phyloP scores from a whole-genome alignment of 1,140 invertebrate species.

The Saccostrea glomerata region DNA sequence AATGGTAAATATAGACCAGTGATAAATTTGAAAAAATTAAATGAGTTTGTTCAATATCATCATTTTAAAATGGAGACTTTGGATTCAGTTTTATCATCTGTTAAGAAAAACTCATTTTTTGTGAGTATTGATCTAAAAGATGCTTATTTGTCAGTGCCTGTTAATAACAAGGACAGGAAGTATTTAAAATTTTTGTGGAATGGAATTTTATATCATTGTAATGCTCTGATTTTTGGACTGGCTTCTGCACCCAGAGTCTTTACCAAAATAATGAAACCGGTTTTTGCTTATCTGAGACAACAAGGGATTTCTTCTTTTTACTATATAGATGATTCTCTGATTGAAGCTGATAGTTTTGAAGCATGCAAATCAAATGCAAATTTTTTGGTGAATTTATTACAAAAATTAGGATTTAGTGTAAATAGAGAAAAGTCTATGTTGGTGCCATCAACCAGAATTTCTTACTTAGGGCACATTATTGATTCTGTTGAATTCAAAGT shows the following conservation, averaged over 20 bases:
- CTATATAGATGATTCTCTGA: background rate
- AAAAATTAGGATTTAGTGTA: background rate
- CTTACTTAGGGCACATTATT: background rate
- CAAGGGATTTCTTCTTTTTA: background rate
- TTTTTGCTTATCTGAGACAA: background rate
- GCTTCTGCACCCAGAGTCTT: background rate
- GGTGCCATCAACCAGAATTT: background rate
- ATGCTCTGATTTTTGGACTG: background rate
- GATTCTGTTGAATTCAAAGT: background rate
- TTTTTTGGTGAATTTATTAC: background rate
- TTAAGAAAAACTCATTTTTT: too few relatives aligned
- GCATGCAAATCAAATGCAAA: conserved; percentile 8
- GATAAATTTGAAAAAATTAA: too few relatives aligned
- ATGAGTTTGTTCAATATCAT: too few relatives aligned
- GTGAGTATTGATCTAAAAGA: too few relatives aligned
- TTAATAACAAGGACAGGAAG: too few relatives aligned
- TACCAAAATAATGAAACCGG: background rate
- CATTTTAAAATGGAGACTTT: too few relatives aligned
- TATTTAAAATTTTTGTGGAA: conserved; percentile 7
- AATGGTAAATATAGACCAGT: too few relatives aligned
- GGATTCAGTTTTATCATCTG: too few relatives aligned
- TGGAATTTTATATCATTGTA: background rate
- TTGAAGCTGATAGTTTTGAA: background rate
- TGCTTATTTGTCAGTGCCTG: too few relatives aligned
- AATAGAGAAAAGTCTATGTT: background rate